Base-by-base conservation (phyloP, 2,888 invertebrate genomes). In the Cephus pygmeus region DNA sequence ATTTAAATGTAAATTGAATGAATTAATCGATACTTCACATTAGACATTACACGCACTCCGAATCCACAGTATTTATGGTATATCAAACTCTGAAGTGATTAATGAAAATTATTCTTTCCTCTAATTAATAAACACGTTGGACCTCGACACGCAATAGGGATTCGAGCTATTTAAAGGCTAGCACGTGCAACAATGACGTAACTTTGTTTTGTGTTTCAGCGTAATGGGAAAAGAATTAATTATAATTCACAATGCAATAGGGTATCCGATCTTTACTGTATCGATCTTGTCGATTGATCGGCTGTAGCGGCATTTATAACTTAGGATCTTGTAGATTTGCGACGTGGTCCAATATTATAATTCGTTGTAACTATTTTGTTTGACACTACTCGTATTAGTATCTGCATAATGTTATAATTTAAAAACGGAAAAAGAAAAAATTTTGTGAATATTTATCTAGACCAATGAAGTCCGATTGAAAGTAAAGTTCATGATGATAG, bases 31-130 rank as follows among this genome's bases (percentile, higher is more conserved):
- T 73, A 76, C 77, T 78, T 81, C 76, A 79, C 74, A 77, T 79
- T 83, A 79, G 81, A 83, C 81, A 75, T 80, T 84, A 81, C 81
- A 81, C 83, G 83, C 78, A 81, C 80, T 83, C 81, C 84, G 79
- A 84, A 82, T 80, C 77, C 81, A 81, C 84, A 84, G 83, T 86
- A 87, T 88, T 88, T 85, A 81, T 85, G 79, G 84, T 83, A 81
- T 82, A 9, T 82, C 79, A 31, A 71, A 12, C 15, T 34, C 12
- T 12, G 3, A 71, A 12, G 71, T 71, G 31, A 34, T 56, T 56
- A 56, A 56, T 9, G 56, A 56, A 56, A 56, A 56, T 56, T 23
- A 56, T 56, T 15, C 2, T 56, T 56, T 56, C 23, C 15, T 56
- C 9, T 6, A 40, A 40, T 40, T 40, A 56, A 56, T 23, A 23